Evolutionary conservation across 1,140 invertebrate genomes (phyloP).

Genomic region (Drosophila melanica): DNA sequence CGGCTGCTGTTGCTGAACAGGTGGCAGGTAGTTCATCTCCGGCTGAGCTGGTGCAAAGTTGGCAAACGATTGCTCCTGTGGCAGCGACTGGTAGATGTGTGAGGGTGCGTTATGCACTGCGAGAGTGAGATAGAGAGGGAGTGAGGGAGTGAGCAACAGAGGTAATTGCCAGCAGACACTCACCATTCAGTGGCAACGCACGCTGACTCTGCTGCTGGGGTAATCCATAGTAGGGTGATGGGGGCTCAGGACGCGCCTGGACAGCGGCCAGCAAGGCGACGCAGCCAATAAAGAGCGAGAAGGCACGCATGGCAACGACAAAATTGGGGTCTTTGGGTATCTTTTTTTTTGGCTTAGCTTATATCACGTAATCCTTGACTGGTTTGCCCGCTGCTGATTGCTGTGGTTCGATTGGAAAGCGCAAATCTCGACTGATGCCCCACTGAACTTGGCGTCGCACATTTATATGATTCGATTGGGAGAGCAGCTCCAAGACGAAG

Average conservation of each 20-base stretch:
- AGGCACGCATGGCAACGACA: slow-evolving; percentile 62
- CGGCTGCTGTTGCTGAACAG: slow-evolving; percentile 39
- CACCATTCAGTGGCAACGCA: slow-evolving; percentile 72
- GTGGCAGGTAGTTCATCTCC: slow-evolving; percentile 64
- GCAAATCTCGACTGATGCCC: slow-evolving; percentile 66
- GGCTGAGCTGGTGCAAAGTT: slow-evolving; percentile 62
- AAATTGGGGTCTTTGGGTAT: slow-evolving; percentile 46
- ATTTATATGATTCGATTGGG: slow-evolving; percentile 74
- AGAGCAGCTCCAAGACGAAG: slow-evolving; percentile 22
- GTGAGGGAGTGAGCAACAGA: background rate
- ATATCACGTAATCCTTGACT: slow-evolving; percentile 70
- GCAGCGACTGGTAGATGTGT: slow-evolving; percentile 72
- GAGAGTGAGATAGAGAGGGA: background rate
- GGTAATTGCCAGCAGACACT: slow-evolving; percentile 35
- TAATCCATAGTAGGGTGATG: slow-evolving; percentile 86
- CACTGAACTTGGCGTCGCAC: slow-evolving; percentile 34
- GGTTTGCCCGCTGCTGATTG: slow-evolving; percentile 18
- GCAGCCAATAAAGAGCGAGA: slow-evolving; percentile 84
- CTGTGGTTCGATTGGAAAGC: slow-evolving; percentile 60
- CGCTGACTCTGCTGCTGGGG: slow-evolving; percentile 81
- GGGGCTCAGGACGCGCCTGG: slow-evolving; percentile 86
- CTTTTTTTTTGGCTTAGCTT: slow-evolving; percentile 28
- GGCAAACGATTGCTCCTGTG: slow-evolving; percentile 71
- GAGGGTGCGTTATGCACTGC: slow-evolving; percentile 58
- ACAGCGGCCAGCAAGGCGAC: slow-evolving; percentile 83